Evolutionary conservation across 2,888 invertebrate species (phyloP), one percentile per base, ranked within the genome.

Genomic region (Tuta absoluta): DNA sequence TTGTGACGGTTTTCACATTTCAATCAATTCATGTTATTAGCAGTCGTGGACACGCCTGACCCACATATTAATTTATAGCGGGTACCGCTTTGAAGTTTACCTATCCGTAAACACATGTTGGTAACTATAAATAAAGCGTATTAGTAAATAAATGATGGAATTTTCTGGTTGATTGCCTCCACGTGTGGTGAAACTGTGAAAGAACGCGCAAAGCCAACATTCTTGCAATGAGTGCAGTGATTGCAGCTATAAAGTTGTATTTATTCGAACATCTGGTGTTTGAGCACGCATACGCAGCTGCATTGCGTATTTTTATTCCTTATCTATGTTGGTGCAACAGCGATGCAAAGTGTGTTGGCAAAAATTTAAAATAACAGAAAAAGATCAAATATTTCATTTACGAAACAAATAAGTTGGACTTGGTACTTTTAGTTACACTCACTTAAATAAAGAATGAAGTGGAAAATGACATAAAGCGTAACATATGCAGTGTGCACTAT

Each of bases 181-280:
- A 23, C 11, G 68, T 67, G 71, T 76, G 77, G 75, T 74, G 66
- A 76, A 79, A 75, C 73, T 68, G 67, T 67, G 64, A 70, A 74
- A 74, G 68, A 67, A 67, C 67, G 67, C 71, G 74, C 72, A 72
- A 73, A 76, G 73, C 72, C 64, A 63, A 65, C 66, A 68, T 70
- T 69, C 70, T 72, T 60, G 62, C 56, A 33, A 41, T 58, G 41
- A 45, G 28, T 51, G 51, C 19, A 21, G 33, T 45, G 37, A 33
- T 49, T 45, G 45, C 33, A 24, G 60, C 51, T 33, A 76, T 76
- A 75, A 76, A 73, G 68, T 67, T 61, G 63, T 71, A 74, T 71
- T 67, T 68, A 74, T 68, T 33, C 33, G 69, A 65, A 69, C 75
- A 75, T 65, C 63, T 65, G 62, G 63, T 65, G 63, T 65, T 71